phyloP scores from a whole-genome alignment of 2,888 invertebrate species.

The Heteropelma amictum region DNA sequence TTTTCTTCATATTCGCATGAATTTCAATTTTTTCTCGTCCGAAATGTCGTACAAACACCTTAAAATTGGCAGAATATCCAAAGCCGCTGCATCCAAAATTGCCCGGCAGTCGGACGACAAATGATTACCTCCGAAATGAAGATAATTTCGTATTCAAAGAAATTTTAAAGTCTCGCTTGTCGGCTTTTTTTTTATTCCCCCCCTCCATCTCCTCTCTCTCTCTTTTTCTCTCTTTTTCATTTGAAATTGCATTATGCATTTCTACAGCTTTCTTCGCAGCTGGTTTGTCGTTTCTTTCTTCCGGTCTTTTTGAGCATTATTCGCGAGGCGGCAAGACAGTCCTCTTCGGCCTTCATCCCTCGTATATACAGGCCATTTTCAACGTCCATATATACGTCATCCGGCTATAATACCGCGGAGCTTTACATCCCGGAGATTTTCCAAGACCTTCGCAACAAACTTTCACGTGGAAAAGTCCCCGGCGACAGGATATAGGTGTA shows the following conservation, averaged over 20 bases:
- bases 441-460: slow-evolving; percentile 41
- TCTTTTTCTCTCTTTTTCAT: slow-evolving; percentile 1
- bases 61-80: too few relatives aligned
- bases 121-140: not conserved
- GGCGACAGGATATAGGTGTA: slow-evolving; percentile 32
- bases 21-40: too few relatives aligned
- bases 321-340: slow-evolving; percentile 21
- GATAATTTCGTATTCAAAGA: slow-evolving; percentile 4
- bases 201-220: not conserved
- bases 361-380: not conserved
- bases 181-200: not conserved
- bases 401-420: slow-evolving; percentile 29
- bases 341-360: not conserved
- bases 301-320: slow-evolving; percentile 27
- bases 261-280: not conserved
- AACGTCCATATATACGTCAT: not conserved
- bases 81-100: too few relatives aligned
- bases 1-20: too few relatives aligned
- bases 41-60: too few relatives aligned
- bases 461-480: slow-evolving; percentile 45
- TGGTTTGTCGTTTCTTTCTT: slow-evolving; percentile 19
- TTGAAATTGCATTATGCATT: slow-evolving; percentile 14
- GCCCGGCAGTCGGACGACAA: not conserved
- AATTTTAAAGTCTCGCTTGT: not conserved
- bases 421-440: slow-evolving; percentile 24